Evolutionary conservation across 1,140 invertebrate species (phyloP).

Genomic region (Coenobita brevimanus): DNA sequence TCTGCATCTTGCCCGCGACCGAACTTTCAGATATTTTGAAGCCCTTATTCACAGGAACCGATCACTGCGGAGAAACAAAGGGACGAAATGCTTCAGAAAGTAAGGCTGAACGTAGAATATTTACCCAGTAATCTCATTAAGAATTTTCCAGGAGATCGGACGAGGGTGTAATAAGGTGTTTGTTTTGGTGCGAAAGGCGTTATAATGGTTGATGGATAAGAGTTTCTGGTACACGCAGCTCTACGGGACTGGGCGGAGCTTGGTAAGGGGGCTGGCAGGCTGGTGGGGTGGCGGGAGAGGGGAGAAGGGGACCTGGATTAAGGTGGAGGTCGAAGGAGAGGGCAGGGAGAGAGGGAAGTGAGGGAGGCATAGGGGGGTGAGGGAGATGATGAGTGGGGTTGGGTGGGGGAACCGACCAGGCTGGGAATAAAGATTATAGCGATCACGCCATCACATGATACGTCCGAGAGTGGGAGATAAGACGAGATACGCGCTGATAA

Average conservation of each 20-base stretch:
- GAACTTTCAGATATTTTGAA: slow-evolving; percentile 24
- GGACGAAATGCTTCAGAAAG: no score
- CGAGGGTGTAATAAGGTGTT: slow-evolving; percentile 67
- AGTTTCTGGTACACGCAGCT: slow-evolving; percentile 59
- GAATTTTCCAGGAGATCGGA: slow-evolving; percentile 58
- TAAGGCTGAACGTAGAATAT: background rate
- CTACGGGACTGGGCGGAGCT: slow-evolving; percentile 49
- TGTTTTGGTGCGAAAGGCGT: slow-evolving; percentile 68
- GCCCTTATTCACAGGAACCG: background rate
- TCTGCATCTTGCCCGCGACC: slow-evolving; percentile 23
- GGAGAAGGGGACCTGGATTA: background rate
- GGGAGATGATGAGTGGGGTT: slow-evolving; percentile 9
- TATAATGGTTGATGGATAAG: slow-evolving; percentile 69
- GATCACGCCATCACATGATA: slow-evolving; percentile 65
- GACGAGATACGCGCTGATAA: slow-evolving; percentile 61
- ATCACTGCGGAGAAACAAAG: background rate
- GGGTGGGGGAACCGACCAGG: slow-evolving; percentile 19
- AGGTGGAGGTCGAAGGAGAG: background rate
- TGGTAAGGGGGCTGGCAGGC: background rate
- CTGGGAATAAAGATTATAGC: slow-evolving; percentile 63
- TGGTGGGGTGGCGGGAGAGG: background rate
- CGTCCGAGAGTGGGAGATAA: slow-evolving; percentile 63
- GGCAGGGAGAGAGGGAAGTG: background rate
- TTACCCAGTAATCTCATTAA: slow-evolving; percentile 19
- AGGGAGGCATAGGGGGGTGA: background rate